Evolutionary conservation across 2,797 vertebrate genomes (phyloP), one percentile per base, ranked within the genome.

Genomic region (Mormyrus hasselquistii): DNA sequence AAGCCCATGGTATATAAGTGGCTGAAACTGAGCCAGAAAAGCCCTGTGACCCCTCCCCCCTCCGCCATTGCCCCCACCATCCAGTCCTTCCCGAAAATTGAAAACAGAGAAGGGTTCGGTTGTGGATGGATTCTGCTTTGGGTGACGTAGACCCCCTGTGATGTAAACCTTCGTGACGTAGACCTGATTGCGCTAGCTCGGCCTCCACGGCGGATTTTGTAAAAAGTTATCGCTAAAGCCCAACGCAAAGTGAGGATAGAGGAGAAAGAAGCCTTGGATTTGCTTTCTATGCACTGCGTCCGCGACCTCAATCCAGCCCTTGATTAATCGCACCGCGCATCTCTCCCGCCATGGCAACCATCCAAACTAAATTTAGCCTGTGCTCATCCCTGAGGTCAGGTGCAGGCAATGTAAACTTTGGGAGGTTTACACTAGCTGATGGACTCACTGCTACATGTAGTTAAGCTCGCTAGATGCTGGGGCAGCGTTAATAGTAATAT

Each of bases 281-380:
- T 29, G 8, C 22, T 34, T 53, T 47, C 16, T 10, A 2, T 52
- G 88, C 49, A 38, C 53, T 86, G 84, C 73, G 34, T 87, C 65
- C 47, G 16, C 76, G 84, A 88, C 82, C 89, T 49, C 83, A 76
- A 89, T 88, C 59, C 84, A 50, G 59, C 86, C 82, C 88, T 62
- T 89, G 89, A 90, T 88, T 86, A 90, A 90, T 90, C 57, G 29
- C 89, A 38, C 55, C 1, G 55, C 41, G 22, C 86, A 53, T 7
- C 62, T 62, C 87, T 59, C 49, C 22, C 69, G 79, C 65, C 25
- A 57, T 88, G 90, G 88, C 86, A 89, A 7, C 57, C 12, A 25
- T 87, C 90, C 90, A 90, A 90, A 82, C 82, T 76, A 88, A 90
- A 90, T 86, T 88, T 89, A 89, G 88, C 89, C 82, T 38, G 47